phyloP scores from a whole-genome alignment of 2,113 vertebrate genomes.

The Falcunculus frontatus region DNA sequence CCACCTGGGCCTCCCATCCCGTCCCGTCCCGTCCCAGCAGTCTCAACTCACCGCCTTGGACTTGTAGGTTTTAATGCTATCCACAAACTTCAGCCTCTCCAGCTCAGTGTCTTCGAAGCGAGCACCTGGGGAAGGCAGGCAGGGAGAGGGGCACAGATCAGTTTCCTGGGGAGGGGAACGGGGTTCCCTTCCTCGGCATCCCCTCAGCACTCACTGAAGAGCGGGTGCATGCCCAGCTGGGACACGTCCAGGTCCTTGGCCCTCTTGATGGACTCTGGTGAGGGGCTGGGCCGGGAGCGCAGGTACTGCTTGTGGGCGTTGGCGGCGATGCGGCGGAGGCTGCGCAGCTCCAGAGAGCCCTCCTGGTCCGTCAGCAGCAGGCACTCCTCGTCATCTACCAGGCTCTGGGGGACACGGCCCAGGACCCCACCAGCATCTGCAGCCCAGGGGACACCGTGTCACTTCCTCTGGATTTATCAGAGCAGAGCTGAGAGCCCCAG shows the following conservation, averaged over 20 bases:
- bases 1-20: background rate
- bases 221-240: conserved; percentile 83
- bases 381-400: conserved; percentile 87
- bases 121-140: conserved; percentile 64
- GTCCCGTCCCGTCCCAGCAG: rapidly evolving
- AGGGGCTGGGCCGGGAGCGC: conserved; percentile 85
- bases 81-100: conserved; percentile 84
- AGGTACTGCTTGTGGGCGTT: conserved; percentile 93
- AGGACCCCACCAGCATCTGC: conserved; percentile 73
- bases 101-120: conserved; percentile 82
- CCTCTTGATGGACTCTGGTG: conserved; percentile 88
- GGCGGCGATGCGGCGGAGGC: conserved; percentile 75
- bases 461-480: background rate
- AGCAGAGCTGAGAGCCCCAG: background rate
- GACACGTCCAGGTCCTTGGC: conserved; percentile 81
- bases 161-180: rapidly evolving
- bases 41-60: conserved; percentile 81
- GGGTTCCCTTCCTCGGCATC: rapidly evolving
- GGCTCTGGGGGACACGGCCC: conserved; percentile 87
- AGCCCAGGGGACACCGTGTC: background rate
- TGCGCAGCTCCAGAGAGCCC: conserved; percentile 81
- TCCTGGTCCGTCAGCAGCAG: conserved; percentile 76
- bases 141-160: background rate
- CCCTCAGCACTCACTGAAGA: conserved; percentile 79
- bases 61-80: conserved; percentile 87